Evolutionary conservation across 2,797 vertebrate species (phyloP).

Genomic region (Petrocephalus sullivani): DNA sequence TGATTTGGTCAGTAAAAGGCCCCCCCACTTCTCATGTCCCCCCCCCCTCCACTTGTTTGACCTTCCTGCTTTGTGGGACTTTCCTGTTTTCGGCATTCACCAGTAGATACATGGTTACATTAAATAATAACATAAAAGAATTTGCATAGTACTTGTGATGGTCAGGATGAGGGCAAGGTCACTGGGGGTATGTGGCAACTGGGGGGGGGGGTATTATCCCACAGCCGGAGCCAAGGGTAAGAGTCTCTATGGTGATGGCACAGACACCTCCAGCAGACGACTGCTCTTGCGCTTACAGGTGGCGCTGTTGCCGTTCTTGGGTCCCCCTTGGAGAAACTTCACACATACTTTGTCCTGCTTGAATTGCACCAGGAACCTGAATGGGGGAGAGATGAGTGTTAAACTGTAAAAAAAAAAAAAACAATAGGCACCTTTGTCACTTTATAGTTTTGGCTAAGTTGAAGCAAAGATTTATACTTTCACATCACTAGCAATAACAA

Average conservation of each 20-base stretch:
- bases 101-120: conserved; percentile 46
- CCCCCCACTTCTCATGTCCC: background rate
- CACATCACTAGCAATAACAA: background rate
- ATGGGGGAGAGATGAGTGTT: background rate
- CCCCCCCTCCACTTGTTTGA: conserved; percentile 41
- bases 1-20: conserved; percentile 4
- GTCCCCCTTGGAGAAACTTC: conserved; percentile 83
- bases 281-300: conserved; percentile 98
- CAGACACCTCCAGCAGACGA: conserved; percentile 90
- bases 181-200: conserved; percentile 15
- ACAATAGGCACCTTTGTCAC: background rate
- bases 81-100: conserved; percentile 16
- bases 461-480: background rate
- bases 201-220: conserved; percentile 44
- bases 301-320: conserved; percentile 82
- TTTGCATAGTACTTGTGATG: conserved; percentile 69
- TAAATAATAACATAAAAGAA: conserved; percentile 53
- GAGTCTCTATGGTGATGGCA: conserved; percentile 65
- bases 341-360: conserved; percentile 98
- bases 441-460: background rate
- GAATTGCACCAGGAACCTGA: conserved; percentile 95
- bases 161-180: conserved; percentile 28
- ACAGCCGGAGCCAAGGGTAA: conserved; percentile 35
- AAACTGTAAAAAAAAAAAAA: background rate
- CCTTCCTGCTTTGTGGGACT: conserved; percentile 35